Conservation (phyloP, 2,113 vertebrate genomes). For the Prolemur simus region DNA sequence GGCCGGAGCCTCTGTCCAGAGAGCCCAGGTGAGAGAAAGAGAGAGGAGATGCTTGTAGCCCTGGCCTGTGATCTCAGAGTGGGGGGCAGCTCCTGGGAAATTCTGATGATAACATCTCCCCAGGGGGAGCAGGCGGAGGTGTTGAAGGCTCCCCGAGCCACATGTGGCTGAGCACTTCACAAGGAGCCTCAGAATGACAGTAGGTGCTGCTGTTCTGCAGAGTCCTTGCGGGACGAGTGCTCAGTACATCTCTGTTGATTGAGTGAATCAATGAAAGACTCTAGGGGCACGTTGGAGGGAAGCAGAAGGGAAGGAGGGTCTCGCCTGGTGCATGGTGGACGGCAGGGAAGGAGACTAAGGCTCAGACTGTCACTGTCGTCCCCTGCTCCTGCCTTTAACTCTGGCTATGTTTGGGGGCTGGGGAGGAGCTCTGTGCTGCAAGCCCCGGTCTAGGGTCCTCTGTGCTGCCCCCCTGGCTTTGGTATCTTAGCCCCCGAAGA, state of each 20-base stretch:
- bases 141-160: rapidly evolving
- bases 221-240: rapidly evolving
- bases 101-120: not conserved
- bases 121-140: rapidly evolving
- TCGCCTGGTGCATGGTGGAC: not conserved
- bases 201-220: rapidly evolving
- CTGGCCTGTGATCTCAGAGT: not conserved
- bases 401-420: not conserved
- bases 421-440: not conserved
- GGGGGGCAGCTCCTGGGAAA: rapidly evolving
- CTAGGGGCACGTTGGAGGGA: not conserved
- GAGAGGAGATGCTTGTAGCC: not conserved
- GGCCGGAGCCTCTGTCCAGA: conserved; percentile 35
- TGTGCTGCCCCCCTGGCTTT: not conserved
- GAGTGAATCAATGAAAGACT: not conserved
- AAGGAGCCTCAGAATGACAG: not conserved
- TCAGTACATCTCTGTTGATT: not conserved
- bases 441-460: not conserved
- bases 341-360: rapidly evolving
- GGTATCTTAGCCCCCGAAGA: not conserved
- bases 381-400: no score
- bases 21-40: not conserved
- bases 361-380: not conserved
- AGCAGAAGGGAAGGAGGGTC: no score
- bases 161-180: not conserved